phyloP scores from a whole-genome alignment of 2,113 vertebrate genomes.

The Merops nubicus region DNA sequence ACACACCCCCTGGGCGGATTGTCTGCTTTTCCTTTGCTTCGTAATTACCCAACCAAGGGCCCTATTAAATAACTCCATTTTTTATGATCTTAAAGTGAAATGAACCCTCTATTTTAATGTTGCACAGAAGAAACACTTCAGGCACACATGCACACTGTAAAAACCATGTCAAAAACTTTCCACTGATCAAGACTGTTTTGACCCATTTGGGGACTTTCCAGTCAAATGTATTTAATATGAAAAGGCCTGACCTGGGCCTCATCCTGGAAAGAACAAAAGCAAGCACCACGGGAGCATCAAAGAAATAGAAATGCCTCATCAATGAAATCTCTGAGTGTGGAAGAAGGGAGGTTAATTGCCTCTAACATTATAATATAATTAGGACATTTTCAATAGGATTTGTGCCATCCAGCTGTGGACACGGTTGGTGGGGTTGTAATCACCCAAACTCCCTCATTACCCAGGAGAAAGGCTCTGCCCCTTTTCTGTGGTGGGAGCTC shows the following conservation, averaged over 20 bases:
- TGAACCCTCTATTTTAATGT: conserved; percentile 15
- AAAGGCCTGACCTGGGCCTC: not conserved
- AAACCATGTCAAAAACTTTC: conserved; percentile 40
- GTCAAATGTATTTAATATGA: not conserved
- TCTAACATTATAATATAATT: conserved; percentile 11
- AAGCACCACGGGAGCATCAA: not conserved
- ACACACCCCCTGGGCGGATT: conserved; percentile 31
- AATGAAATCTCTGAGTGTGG: not conserved
- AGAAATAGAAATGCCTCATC: not conserved
- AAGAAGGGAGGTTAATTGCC: conserved; percentile 20
- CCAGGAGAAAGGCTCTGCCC: not conserved
- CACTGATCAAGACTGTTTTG: not conserved
- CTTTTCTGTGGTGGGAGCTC: not conserved
- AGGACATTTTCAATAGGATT: not conserved
- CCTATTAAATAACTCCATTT: conserved; percentile 63
- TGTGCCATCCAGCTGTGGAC: not conserved
- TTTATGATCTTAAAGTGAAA: conserved; percentile 67
- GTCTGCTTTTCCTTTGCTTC: conserved; percentile 68
- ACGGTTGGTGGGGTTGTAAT: not conserved
- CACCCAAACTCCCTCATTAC: not conserved
- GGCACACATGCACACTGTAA: not conserved
- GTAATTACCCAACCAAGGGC: conserved; percentile 61
- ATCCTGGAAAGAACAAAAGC: not conserved
- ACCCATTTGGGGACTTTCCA: not conserved
- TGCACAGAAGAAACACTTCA: conserved; percentile 42